Base-by-base conservation (phyloP, 53 echinoderm and acorn worm genomes). In the Arbacia lixula region DNA sequence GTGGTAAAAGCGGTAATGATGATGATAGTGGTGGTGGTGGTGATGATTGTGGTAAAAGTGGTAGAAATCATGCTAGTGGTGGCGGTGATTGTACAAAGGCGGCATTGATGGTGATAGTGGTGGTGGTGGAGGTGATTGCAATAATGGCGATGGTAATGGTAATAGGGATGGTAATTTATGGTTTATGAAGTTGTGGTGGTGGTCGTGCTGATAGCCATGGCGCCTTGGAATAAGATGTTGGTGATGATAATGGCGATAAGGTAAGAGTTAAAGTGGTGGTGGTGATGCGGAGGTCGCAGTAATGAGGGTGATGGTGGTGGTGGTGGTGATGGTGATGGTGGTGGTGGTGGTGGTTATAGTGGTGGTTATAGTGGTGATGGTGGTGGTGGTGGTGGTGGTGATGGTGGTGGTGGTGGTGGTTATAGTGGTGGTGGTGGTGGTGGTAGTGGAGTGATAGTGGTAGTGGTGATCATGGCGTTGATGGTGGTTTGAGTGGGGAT, bases 261-360 rank as follows among this genome's bases (percentile, higher is more conserved):
- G n/a, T 19, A 2, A 24, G n/a, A 10, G 20, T 66, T 36, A 38
- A 37, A 38, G 63, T 38, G 66, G 38, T 38, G 37, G 20, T 19
- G 36, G 66, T 35, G 3, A n/a, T n/a, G 22, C 35, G 66, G 38
- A 21, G 8, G 4, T 36, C 20, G 22, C 38, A 12, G 38, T 36
- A 38, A n/a, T 36, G 66, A 22, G 5, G 31, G 66, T 20, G 19
- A 24, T 66, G 37, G 0, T 36, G 66, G 37, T 66, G n/a, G n/a
- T 66, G 37, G 66, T 65, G 65, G 65, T 35, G 66, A 37, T 65
- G 66, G 64, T 63, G 64, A n/a, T 34, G 1, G 3, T 19, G 35
- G 12, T 50, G 10, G 29, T 64, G 64, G 35, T 32, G n/a, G 34
- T 64, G 16, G 19, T 64, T 1, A 1, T 28, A 6, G 61, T 60